Evolutionary conservation across 64 coral and sea anemone species (phyloP).

Genomic region (Pocillopora damicornis): DNA sequence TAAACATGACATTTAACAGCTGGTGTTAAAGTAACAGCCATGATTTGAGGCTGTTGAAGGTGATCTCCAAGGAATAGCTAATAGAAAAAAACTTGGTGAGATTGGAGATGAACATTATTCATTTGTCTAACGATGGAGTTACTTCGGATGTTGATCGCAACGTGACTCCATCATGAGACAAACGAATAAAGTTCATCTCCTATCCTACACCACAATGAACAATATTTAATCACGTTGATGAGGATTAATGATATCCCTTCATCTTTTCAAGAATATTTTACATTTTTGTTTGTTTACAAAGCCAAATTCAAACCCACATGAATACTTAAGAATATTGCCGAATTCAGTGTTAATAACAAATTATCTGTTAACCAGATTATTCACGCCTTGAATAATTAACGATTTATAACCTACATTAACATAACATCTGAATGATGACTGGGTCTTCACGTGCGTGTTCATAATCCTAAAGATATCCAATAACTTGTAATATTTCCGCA

Average conservation of each 20-base stretch:
- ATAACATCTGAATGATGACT: neutral
- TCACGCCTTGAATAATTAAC: slow-evolving; percentile 3
- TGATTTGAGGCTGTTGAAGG: neutral
- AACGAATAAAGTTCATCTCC: too few relatives aligned
- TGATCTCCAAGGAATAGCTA: neutral
- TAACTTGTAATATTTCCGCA: neutral
- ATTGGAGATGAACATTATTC: neutral
- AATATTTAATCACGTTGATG: too few relatives aligned
- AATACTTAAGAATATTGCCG: neutral
- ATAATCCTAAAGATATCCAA: neutral
- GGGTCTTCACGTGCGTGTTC: neutral
- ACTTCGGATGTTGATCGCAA: too few relatives aligned
- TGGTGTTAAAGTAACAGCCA: neutral
- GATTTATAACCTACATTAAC: neutral
- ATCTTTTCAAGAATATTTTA: neutral
- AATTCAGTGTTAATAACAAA: neutral
- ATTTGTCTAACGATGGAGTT: neutral
- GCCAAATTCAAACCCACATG: neutral
- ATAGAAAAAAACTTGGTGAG: neutral
- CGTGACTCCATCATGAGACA: too few relatives aligned
- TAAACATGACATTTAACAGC: neutral
- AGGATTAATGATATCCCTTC: too few relatives aligned
- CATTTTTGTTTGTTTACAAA: neutral
- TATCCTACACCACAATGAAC: too few relatives aligned
- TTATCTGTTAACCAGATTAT: neutral